Percentiles rank a stretch among this genome's conserved stretches.
Conservation (phyloP, 2,888 invertebrate genomes). For the Ormia ochracea region DNA sequence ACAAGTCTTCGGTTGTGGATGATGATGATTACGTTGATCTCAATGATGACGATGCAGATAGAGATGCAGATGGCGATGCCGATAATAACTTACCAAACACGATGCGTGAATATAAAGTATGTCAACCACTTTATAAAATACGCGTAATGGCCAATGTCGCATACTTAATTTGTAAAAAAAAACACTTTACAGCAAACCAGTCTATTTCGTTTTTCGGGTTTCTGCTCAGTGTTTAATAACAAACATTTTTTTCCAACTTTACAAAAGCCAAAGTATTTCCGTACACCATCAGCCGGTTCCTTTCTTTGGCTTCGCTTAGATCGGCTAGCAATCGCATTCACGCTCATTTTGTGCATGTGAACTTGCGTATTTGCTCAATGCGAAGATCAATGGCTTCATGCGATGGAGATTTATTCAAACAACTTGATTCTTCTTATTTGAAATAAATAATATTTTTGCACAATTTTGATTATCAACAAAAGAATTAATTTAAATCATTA, state of each 20-base stretch:
- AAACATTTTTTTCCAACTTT: not conserved
- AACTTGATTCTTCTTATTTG: too few relatives aligned
- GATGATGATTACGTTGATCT: constrained; percentile 2
- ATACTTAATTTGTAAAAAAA: constrained; percentile 23
- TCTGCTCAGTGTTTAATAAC: not conserved
- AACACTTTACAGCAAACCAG: constrained; percentile 32
- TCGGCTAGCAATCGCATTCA: not conserved
- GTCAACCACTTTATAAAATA: constrained; percentile 59
- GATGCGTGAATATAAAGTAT: constrained; percentile 54
- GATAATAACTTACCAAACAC: constrained; percentile 8
- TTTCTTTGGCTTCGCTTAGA: not conserved
- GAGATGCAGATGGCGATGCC: not conserved
- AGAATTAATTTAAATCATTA: too few relatives aligned
- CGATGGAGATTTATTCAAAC: too few relatives aligned
- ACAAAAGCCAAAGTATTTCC: not conserved
- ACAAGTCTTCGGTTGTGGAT: not conserved
- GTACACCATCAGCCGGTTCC: not conserved
- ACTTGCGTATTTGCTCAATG: constrained; percentile 12
- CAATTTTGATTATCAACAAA: too few relatives aligned
- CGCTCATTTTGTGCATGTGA: not conserved
- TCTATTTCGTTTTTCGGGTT: constrained; percentile 49
- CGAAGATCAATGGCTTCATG: constrained; percentile 55
- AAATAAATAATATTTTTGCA: too few relatives aligned
- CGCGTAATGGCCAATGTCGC: constrained; percentile 28
- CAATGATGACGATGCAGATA: not conserved